phyloP scores from a whole-genome alignment of 2,797 vertebrate species.

The Schizopygopsis malacanthus region DNA sequence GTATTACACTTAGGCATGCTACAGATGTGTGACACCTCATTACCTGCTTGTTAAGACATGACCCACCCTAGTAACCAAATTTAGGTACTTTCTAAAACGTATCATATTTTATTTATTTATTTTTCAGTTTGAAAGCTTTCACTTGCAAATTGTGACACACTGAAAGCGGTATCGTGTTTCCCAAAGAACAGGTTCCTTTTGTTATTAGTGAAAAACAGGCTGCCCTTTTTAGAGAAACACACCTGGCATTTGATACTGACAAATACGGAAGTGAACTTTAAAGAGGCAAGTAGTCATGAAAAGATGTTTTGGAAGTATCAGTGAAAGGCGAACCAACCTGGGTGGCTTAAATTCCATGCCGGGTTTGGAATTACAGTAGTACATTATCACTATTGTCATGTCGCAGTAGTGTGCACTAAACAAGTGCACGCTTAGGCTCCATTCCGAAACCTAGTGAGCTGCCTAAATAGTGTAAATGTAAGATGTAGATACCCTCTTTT shows the following conservation, averaged over 20 bases:
- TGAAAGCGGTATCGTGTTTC: conserved; percentile 44
- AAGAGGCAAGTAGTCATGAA: conserved; percentile 34
- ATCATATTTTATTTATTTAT: neutral
- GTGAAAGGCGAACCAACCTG: conserved; percentile 28
- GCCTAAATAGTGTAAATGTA: neutral
- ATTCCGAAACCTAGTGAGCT: neutral
- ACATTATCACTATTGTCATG: conserved; percentile 17
- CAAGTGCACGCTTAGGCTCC: neutral
- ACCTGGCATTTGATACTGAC: conserved; percentile 45
- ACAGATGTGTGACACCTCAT: neutral
- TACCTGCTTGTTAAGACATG: neutral
- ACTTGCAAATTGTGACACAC: conserved; percentile 12
- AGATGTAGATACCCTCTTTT: neutral
- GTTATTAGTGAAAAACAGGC: conserved; percentile 48
- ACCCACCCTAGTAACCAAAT: neutral
- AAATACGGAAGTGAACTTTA: conserved; percentile 42
- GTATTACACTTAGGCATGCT: neutral
- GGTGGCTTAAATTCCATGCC: neutral
- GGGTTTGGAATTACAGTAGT: conserved; percentile 27
- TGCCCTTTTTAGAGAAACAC: conserved; percentile 41
- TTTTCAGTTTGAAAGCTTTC: neutral
- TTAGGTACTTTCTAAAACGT: conserved; percentile 4
- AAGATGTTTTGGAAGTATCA: conserved; percentile 49
- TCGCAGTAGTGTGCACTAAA: neutral
- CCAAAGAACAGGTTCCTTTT: conserved; percentile 46